Evolutionary conservation across 1,140 invertebrate genomes (phyloP), one percentile per base, ranked within the genome.

Genomic region (Drosophila auraria): DNA sequence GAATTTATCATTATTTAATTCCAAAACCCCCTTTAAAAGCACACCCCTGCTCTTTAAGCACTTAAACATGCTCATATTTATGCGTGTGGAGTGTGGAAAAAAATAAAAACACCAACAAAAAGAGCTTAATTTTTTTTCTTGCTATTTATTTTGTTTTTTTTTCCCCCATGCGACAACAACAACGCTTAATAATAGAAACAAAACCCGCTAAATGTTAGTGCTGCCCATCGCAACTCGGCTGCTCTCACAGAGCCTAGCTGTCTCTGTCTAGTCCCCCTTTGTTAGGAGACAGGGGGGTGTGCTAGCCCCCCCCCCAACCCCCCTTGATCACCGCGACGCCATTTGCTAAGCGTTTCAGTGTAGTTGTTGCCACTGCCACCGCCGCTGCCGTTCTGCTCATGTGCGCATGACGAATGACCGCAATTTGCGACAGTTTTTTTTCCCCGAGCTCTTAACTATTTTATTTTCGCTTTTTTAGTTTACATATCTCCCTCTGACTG

Each of bases 371-470:
- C 27, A 62, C 17, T 61, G 64, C 53, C 60, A 42, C 23, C 58
- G 66, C 49, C 30, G 73, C 69, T 42, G 79, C 64, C 80, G 89
- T 90, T 86, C 82, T 91, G 90, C 90, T 91, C 58, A 90, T 91
- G 80, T 91, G 90, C 90, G 90, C 90, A 91, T 91, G 90, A 91
- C 90, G 90, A 91, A 91, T 91, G 89, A 91, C 90, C 90, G 90
- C 86, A 91, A 91, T 91, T 90, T 90, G 86, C 87, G 86, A 90
- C 87, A 90, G 83, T 90, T 90, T 90, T 78, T 78, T 57, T 72
- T 38, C 62, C 27, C 59, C 62, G 33, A 53, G 63, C 68, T 68
- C 38, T 64, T 68, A 63, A 54, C 40, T 73, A 71, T 76, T 75
- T 33, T 59, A 63, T 78, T 77, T 72, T 78, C 70, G 71, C 63